phyloP scores from a whole-genome alignment of 1,140 invertebrate species.

The Sinonovacula constricta region DNA sequence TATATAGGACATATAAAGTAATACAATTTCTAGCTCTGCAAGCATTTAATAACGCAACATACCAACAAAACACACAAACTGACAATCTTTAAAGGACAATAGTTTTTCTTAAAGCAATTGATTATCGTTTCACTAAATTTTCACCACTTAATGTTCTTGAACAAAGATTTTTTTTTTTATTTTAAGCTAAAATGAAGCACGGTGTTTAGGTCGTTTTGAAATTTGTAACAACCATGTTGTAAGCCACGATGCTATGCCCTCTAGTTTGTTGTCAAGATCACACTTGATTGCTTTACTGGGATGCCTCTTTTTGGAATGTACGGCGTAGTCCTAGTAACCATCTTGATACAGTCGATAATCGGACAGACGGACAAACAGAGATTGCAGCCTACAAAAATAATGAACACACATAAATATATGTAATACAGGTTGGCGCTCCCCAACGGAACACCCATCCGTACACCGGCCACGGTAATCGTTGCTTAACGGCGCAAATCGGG shows the following conservation, averaged over 20 bases:
- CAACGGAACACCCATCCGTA: too few species aligned
- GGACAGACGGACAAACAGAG: slow-evolving; percentile 97
- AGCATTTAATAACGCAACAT: too few species aligned
- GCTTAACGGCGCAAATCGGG: too few species aligned
- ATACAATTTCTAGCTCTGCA: too few species aligned
- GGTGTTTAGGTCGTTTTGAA: neutral
- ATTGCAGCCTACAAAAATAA: slow-evolving; percentile 88
- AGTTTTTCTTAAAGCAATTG: neutral
- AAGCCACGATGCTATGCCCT: neutral
- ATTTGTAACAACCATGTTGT: neutral
- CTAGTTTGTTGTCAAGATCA: slow-evolving; percentile 48
- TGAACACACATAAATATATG: too few species aligned
- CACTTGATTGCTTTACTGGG: slow-evolving; percentile 53
- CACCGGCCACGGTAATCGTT: too few species aligned
- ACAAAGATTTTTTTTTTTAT: too few species aligned
- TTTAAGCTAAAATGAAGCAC: too few species aligned
- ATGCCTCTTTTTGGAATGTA: slow-evolving; percentile 79
- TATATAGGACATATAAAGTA: neutral
- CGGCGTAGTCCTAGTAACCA: slow-evolving; percentile 79
- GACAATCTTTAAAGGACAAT: neutral
- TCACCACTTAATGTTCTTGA: neutral
- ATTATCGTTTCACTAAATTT: neutral
- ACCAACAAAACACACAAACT: too few species aligned
- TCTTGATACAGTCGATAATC: slow-evolving; percentile 98
- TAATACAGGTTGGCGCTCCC: too few species aligned